Conservation (phyloP, 2,888 invertebrate species). For the Furcula furcula region DNA sequence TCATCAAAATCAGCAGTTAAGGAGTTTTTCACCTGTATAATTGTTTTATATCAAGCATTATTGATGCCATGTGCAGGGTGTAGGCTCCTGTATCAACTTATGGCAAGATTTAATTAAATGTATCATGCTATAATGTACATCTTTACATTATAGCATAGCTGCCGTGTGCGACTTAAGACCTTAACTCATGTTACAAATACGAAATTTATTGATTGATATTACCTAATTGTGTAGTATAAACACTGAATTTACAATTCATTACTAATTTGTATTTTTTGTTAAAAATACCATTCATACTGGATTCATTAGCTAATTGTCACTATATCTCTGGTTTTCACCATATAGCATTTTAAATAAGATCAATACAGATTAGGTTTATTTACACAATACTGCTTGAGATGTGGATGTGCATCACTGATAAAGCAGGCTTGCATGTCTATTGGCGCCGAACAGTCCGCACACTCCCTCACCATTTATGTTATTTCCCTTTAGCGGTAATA, state of each 20-base stretch:
- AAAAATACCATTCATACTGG: slow-evolving; percentile 60
- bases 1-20: too few relatives aligned
- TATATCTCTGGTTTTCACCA: slow-evolving; percentile 50
- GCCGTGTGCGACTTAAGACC: too few relatives aligned
- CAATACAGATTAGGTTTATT: slow-evolving; percentile 56
- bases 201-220: slow-evolving; percentile 35
- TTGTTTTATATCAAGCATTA: too few relatives aligned
- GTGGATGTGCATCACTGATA: slow-evolving; percentile 51
- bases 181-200: slow-evolving; percentile 42
- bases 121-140: too few relatives aligned
- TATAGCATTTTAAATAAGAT: slow-evolving; percentile 57
- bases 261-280: slow-evolving; percentile 35
- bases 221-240: slow-evolving; percentile 39
- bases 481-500: slow-evolving; percentile 75
- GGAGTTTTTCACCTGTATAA: too few relatives aligned
- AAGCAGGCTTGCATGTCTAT: slow-evolving; percentile 38
- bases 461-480: slow-evolving; percentile 48
- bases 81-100: too few relatives aligned
- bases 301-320: slow-evolving; percentile 55
- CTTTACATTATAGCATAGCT: too few relatives aligned
- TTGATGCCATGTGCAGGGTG: too few relatives aligned
- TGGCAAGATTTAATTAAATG: too few relatives aligned
- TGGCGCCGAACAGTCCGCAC: slow-evolving; percentile 39
- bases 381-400: slow-evolving; percentile 73
- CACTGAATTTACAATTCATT: slow-evolving; percentile 62